Conservation (phyloP, 37 sponge, comb jelly and placozoan species). For the Ephydatia muelleri region DNA sequence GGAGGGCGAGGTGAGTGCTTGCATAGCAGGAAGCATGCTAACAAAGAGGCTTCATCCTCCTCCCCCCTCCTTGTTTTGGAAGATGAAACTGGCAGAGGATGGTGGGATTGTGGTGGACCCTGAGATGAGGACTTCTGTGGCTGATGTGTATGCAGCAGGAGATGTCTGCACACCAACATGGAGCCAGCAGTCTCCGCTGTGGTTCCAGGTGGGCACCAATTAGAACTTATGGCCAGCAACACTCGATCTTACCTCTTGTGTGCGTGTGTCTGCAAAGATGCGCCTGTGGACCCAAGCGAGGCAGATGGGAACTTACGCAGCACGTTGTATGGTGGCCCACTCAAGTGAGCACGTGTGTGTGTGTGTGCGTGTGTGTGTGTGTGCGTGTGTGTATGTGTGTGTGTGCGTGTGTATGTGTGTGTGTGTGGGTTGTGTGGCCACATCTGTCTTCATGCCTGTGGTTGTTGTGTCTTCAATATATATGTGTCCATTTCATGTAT, state of each 20-base stretch:
- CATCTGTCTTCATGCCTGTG: no score
- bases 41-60: not conserved
- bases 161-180: slow-evolving; percentile 88
- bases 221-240: not conserved
- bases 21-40: not conserved
- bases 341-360: slow-evolving; percentile 28
- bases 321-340: slow-evolving; percentile 79
- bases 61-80: not conserved
- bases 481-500: no score
- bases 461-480: no score
- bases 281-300: slow-evolving; percentile 96
- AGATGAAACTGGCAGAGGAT: slow-evolving; percentile 43
- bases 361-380: not conserved
- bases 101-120: slow-evolving; percentile 87
- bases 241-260: not conserved
- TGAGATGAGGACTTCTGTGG: slow-evolving; percentile 79
- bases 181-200: slow-evolving; percentile 48
- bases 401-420: not conserved
- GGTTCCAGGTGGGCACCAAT: slow-evolving; percentile 77
- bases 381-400: not conserved
- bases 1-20: not conserved
- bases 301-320: slow-evolving; percentile 97
- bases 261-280: slow-evolving; percentile 78
- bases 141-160: slow-evolving; percentile 95
- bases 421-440: not conserved